phyloP scores from a whole-genome alignment of 2,888 invertebrate species.

The Xanthostigma xanthostigma region DNA sequence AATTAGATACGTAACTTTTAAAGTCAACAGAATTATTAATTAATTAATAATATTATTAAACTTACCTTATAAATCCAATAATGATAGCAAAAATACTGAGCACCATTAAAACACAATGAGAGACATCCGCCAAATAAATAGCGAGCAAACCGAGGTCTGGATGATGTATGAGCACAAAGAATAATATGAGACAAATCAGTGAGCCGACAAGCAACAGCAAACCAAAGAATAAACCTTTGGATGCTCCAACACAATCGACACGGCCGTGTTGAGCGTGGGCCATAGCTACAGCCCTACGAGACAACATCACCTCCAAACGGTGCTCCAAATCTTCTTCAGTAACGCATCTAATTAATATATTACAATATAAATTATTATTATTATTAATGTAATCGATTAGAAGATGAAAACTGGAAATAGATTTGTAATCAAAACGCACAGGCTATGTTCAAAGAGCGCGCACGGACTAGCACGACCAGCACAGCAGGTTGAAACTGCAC shows the following conservation, averaged over 20 bases:
- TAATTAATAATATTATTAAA: constrained; percentile 6
- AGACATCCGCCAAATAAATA: constrained; percentile 81
- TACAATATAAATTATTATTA: not conserved
- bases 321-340: constrained; percentile 77
- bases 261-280: constrained; percentile 71
- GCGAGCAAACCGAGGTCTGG: constrained; percentile 69
- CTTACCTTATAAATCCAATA: constrained; percentile 78
- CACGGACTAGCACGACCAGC: too few species aligned
- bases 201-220: constrained; percentile 78
- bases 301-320: constrained; percentile 74
- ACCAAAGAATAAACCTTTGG: constrained; percentile 85
- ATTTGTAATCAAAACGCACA: too few species aligned
- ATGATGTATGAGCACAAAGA: constrained; percentile 87
- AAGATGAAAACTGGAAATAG: not conserved
- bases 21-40: not conserved
- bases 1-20: too few species aligned
- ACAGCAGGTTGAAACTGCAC: too few species aligned
- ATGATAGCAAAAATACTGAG: constrained; percentile 80
- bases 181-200: constrained; percentile 83
- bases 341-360: constrained; percentile 32
- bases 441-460: too few species aligned
- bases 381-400: not conserved
- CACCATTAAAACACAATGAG: constrained; percentile 76
- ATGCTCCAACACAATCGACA: constrained; percentile 89
- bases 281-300: constrained; percentile 71